Evolutionary conservation across 2,797 vertebrate species (phyloP).

Genomic region (Rhynchonycteris naso): DNA sequence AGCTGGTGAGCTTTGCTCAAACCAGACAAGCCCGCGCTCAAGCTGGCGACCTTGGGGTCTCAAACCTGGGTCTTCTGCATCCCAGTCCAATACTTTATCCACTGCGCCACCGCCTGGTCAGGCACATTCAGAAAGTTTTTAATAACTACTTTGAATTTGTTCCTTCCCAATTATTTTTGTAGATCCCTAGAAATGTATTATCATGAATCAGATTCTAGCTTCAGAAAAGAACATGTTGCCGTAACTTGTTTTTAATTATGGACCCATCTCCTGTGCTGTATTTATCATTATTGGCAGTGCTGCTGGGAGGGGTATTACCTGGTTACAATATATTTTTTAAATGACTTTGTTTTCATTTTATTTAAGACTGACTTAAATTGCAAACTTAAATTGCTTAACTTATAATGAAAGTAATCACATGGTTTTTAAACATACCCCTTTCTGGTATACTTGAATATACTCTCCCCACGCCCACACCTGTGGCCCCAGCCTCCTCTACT

Average conservation of each 20-base stretch:
- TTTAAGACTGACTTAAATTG: background rate
- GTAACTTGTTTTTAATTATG: background rate
- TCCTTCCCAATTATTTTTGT: background rate
- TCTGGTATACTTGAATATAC: background rate
- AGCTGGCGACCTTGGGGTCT: too few relatives aligned
- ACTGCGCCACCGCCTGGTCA: too few relatives aligned
- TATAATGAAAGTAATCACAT: background rate
- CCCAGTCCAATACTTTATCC: too few relatives aligned
- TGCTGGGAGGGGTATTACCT: background rate
- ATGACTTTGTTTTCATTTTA: background rate
- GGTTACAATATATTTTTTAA: background rate
- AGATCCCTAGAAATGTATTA: background rate
- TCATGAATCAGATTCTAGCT: conserved; percentile 7
- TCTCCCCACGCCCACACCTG: too few relatives aligned
- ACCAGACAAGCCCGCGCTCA: too few relatives aligned
- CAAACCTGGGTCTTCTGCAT: too few relatives aligned
- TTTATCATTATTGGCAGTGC: background rate
- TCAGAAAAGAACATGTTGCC: background rate
- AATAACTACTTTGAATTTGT: conserved; percentile 12
- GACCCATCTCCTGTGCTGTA: background rate
- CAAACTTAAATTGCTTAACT: background rate
- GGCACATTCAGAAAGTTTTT: background rate
- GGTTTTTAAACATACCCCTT: background rate
- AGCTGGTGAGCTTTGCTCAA: too few relatives aligned
- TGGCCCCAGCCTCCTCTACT: too few relatives aligned